These are phyloP conservation scores for Alitta virens DNA, from an alignment of 2,888 invertebrate genomes.

Conservation along the genomic window DNA sequence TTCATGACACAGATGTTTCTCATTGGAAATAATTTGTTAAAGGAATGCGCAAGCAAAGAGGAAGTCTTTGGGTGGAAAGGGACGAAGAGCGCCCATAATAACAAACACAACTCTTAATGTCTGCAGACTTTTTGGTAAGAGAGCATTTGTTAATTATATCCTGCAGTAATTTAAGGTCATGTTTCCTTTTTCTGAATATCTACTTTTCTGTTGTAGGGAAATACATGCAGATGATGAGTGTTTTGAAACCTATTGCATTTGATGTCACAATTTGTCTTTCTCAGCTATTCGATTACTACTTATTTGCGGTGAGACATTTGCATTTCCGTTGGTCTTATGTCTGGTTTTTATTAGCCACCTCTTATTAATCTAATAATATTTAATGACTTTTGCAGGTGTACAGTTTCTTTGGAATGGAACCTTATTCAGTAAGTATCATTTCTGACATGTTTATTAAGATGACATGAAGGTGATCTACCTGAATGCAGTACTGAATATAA, in stretches of 20 bases:
- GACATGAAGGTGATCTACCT: neutral
- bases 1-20: no score
- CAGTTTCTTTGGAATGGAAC: constrained; percentile 71
- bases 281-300: constrained; percentile 90
- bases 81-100: constrained; percentile 58
- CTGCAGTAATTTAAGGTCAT: neutral
- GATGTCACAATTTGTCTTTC: constrained; percentile 89
- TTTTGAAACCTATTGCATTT: constrained; percentile 83
- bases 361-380: no score
- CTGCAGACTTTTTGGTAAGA: constrained; percentile 67
- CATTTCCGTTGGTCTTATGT: neutral
- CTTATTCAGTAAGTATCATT: constrained; percentile 22
- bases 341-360: no score
- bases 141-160: no score
- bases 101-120: constrained; percentile 91
- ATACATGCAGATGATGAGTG: constrained; percentile 88
- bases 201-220: constrained; percentile 61
- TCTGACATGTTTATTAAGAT: neutral
- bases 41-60: no score
- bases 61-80: no score
- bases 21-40: no score
- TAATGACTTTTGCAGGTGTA: constrained; percentile 62
- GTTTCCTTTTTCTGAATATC: neutral
- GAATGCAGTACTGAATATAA: no score
- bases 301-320: constrained; percentile 65